A percentile compares a stretch with the other conserved stretches of the same genome.
Conservation (phyloP, 2,888 invertebrate species). For the Tillus elongatus region DNA sequence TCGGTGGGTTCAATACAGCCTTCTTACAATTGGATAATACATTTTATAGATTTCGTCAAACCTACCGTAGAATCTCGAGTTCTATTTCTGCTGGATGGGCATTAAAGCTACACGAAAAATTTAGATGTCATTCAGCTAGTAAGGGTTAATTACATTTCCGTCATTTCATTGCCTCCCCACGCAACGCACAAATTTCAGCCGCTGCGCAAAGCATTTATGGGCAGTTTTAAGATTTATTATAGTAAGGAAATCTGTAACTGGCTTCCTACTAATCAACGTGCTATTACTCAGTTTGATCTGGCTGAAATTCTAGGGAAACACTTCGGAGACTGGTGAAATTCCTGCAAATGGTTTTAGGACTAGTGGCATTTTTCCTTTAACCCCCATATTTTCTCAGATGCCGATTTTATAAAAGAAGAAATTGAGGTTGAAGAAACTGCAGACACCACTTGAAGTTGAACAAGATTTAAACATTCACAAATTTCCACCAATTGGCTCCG, state of each 20-base stretch:
- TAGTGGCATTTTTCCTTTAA: no score
- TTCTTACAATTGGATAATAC: slow-evolving; percentile 5
- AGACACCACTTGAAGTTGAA: no score
- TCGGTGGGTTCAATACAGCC: slow-evolving; percentile 7
- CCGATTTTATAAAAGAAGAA: no score
- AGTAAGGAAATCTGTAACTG: slow-evolving; percentile 11
- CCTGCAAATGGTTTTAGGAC: no score
- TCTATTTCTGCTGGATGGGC: slow-evolving; percentile 8
- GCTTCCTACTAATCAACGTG: slow-evolving; percentile 11
- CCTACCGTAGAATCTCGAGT: slow-evolving; percentile 11
- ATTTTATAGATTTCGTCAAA: slow-evolving; percentile 9
- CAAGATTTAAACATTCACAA: no score
- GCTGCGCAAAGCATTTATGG: slow-evolving; percentile 12
- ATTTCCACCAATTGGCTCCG: no score
- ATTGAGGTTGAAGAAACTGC: no score
- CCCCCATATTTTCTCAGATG: no score
- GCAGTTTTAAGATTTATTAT: slow-evolving; percentile 1
- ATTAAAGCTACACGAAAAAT: slow-evolving; percentile 18
- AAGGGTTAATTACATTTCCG: background rate
- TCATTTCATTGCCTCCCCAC: slow-evolving; percentile 7
- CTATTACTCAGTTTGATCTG: slow-evolving; percentile 11
- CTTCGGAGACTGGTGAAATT: no score
- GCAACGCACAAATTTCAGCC: slow-evolving; percentile 11
- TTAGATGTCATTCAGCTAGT: slow-evolving; percentile 20
- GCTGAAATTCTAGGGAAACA: no score